Base-by-base conservation (phyloP, 2,113 vertebrate species). In the Craseonycteris thonglongyai region DNA sequence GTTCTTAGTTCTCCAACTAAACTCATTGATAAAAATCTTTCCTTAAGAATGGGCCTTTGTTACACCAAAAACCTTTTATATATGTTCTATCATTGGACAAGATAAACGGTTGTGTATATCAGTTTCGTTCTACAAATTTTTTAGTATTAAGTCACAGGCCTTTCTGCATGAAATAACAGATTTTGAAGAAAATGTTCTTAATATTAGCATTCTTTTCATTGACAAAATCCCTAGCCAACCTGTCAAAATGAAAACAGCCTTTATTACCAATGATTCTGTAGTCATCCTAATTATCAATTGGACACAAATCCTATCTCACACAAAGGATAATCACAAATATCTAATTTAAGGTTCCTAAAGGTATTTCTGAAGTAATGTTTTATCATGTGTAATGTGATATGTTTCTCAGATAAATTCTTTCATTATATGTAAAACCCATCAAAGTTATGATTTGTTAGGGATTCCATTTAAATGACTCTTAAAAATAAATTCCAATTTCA, bases 401-500 rank as follows among this genome's bases (percentile, higher is more conserved):
- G 33, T 78, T 90, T 90, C 71, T 86, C 58, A 66, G 63, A 91
- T 63, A 96, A 75, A 93, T 51, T 93, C 40, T 91, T 38, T 86
- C 89, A 51, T 66, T 89, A 30, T 92, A 93, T 94, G 95, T 94
- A 88, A 97, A 96, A 42, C 19, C 42, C 59, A 94, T 90, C 83
- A 91, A 83, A 86, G 8, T 85, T 82, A 84, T 82, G 35, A 93
- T 30, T 90, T 66, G 15, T 89, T 90, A 94, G 51, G 13, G 45
- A 96, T 93, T 94, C 66, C 26, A 96, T 49, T 68, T 94, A 84
- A 83, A 96, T 92, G 83, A 93, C 3, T 69, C 74, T 92, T 89
- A 95, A 96, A 96, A 93, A 40, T 88, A 88, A 76, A 94, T 89
- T 96, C 51, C 86, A 90, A 80, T 87, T 91, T 93, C 91, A 93